Evolutionary conservation across 2,113 vertebrate species (phyloP), one percentile per base, ranked within the genome.

Genomic region (Dasyornis broadbenti): DNA sequence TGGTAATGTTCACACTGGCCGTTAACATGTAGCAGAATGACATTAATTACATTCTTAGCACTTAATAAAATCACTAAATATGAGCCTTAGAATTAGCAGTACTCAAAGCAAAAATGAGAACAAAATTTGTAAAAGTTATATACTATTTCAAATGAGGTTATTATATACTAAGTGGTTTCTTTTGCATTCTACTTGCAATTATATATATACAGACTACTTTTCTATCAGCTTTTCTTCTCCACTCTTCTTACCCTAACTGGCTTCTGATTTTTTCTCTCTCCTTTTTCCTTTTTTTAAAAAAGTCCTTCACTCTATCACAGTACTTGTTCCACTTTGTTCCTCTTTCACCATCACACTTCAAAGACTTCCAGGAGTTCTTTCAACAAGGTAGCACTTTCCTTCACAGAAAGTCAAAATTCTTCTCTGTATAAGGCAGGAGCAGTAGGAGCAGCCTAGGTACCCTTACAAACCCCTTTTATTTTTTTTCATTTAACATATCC

Each of bases 361-460:
- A 93, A 94, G 82, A 77, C 49, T 88, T 96, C 42, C 54, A 91
- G 82, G 50, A 96, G 68, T 92, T 72, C 63, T 88, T 95, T 88
- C 82, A 85, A 80, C 54, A 90, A n/a, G 45, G 45, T 40, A 92
- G 44, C 50, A 69, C 56, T 92, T 90, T 61, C 54, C 60, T 65
- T 77, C 88, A 90, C 17, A 95, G 54, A 92, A 86, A 35, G 54
- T 18, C 11, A 71, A 93, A 93, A 93, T 84, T 86, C 59, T 70
- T 79, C 73, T 64, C 45, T 77, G 2, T 78, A 22, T 52, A 66
- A 84, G 31, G 33, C 37, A 90, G 73, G 5, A 87, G 49, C 40
- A 92, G 54, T 72, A 88, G 77, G 7, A 94, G 57, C 24, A 91
- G 54, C 68, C 57, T 60, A 77, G 37, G 17, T 57, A 94, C 50